Conservation (phyloP, 2,113 vertebrate genomes). For the Dipodomys merriami region DNA sequence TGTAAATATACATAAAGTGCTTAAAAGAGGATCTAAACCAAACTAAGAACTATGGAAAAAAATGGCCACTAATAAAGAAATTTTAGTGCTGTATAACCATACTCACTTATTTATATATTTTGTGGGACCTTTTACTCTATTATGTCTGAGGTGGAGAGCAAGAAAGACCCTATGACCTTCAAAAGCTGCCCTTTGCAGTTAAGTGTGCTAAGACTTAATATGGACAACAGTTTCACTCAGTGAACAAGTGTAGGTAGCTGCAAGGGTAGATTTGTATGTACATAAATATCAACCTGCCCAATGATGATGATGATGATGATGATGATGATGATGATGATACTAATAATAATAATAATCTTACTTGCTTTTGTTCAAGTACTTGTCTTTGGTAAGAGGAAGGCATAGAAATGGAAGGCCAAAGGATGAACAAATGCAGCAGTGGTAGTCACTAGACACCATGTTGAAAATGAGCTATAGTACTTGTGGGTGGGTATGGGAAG, state of each 20-base stretch:
- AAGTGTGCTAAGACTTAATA: neutral
- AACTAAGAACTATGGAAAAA: neutral
- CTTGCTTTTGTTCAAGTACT: too few species aligned
- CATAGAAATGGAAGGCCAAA: too few species aligned
- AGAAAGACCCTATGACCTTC: neutral
- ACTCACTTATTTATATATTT: neutral
- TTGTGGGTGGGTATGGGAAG: too few species aligned
- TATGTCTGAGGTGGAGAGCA: neutral
- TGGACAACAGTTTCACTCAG: neutral
- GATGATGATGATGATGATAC: too few species aligned
- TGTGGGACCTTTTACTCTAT: neutral
- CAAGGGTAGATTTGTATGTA: neutral
- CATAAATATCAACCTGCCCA: neutral
- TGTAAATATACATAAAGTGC: neutral
- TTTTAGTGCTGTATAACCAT: neutral
- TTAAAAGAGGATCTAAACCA: conserved; percentile 3
- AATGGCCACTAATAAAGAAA: neutral
- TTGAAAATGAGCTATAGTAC: too few species aligned
- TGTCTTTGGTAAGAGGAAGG: too few species aligned
- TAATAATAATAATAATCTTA: too few species aligned
- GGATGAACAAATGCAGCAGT: too few species aligned
- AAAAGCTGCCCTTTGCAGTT: neutral
- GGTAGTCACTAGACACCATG: too few species aligned
- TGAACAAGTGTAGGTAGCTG: neutral
- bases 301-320: neutral